Evolutionary conservation across 2,113 vertebrate species (phyloP).

Genomic region (Scomber japonicus): DNA sequence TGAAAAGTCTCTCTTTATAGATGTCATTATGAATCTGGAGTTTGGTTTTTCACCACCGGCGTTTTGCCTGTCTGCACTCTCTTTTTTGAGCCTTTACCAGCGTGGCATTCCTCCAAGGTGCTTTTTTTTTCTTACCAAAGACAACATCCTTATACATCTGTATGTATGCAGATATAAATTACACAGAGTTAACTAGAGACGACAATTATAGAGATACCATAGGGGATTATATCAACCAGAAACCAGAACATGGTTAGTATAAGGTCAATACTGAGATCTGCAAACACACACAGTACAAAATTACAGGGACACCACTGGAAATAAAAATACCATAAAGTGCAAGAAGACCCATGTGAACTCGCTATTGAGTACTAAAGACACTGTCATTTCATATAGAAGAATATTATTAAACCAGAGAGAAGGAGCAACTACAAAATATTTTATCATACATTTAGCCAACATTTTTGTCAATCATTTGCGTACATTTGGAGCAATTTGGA

Average conservation of each 20-base stretch:
- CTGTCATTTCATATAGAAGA: slow-evolving; percentile 31
- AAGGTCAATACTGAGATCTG: slow-evolving; percentile 29
- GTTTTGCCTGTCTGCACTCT: no score
- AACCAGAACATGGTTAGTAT: slow-evolving; percentile 49
- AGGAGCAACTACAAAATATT: slow-evolving; percentile 15
- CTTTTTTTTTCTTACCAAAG: no score
- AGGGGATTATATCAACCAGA: slow-evolving; percentile 30
- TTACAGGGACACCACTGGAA: slow-evolving; percentile 63
- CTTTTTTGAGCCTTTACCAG: no score
- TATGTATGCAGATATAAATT: background rate
- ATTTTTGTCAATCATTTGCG: background rate
- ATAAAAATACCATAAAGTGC: slow-evolving; percentile 54
- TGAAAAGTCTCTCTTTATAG: no score
- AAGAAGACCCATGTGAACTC: slow-evolving; percentile 42
- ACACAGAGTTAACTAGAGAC: background rate
- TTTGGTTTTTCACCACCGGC: no score
- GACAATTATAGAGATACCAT: slow-evolving; percentile 11
- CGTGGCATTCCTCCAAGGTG: no score
- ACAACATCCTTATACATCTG: no score
- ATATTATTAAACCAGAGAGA: slow-evolving; percentile 27
- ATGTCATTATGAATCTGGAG: no score
- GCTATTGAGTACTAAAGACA: slow-evolving; percentile 23
- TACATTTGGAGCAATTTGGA: background rate
- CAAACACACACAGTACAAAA: slow-evolving; percentile 42
- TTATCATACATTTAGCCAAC: background rate